phyloP scores from a whole-genome alignment of 2,113 vertebrate genomes.

The Lamprotornis superbus region DNA sequence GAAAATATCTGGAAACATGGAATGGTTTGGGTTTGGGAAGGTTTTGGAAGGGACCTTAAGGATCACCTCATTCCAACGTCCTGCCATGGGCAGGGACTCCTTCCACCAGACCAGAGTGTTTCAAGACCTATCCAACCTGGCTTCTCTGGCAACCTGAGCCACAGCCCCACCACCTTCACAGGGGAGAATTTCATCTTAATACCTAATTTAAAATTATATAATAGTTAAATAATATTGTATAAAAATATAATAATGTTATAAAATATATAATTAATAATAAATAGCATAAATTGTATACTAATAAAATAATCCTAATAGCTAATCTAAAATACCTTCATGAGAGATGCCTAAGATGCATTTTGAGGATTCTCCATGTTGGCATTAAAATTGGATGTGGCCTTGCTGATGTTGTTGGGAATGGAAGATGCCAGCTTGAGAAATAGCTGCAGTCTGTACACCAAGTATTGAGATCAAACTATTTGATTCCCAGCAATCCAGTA shows the following conservation, averaged over 20 bases:
- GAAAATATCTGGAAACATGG: background rate
- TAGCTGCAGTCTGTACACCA: background rate
- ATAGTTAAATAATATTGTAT: too few relatives aligned
- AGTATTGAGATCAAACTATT: rapidly evolving
- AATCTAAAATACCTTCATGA: background rate
- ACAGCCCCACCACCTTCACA: background rate
- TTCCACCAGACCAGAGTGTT: background rate
- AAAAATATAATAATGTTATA: background rate
- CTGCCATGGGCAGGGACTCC: background rate
- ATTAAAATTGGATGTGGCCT: background rate
- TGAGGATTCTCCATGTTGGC: background rate
- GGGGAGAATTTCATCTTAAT: background rate
- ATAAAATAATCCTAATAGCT: background rate
- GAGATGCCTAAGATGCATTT: background rate
- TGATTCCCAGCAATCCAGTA: background rate
- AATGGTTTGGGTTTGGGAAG: background rate
- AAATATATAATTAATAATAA: background rate
- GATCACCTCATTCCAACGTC: rapidly evolving
- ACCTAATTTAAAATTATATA: background rate
- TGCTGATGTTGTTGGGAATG: background rate
- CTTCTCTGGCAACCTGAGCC: background rate
- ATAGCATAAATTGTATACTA: too few relatives aligned
- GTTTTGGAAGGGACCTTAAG: background rate
- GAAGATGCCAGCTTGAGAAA: background rate
- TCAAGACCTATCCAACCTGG: rapidly evolving